phyloP scores from a whole-genome alignment of 2,888 invertebrate genomes.

The Chaetoderma sp. region DNA sequence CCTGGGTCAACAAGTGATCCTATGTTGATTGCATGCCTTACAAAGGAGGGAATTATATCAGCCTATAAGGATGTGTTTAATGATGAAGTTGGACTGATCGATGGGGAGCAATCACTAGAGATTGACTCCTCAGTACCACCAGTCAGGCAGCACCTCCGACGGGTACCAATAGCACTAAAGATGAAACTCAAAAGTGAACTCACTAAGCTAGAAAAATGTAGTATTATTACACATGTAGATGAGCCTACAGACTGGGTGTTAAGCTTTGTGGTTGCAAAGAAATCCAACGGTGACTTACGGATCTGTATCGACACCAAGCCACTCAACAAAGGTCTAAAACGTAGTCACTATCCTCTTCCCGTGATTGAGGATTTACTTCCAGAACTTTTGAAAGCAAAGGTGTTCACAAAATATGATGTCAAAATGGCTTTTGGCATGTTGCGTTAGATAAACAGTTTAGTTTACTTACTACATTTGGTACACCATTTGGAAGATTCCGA shows the following conservation, averaged over 20 bases:
- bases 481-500: constrained; percentile 31
- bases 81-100: too few relatives aligned
- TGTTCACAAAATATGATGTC: constrained; percentile 15
- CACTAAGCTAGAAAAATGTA: not conserved
- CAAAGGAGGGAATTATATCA: too few relatives aligned
- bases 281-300: constrained; percentile 17
- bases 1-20: too few relatives aligned
- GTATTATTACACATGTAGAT: constrained; percentile 12
- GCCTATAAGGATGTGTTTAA: too few relatives aligned
- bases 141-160: not conserved
- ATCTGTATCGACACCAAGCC: constrained; percentile 33
- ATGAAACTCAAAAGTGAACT: not conserved
- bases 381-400: constrained; percentile 4
- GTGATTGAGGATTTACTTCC: constrained; percentile 18
- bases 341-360: constrained; percentile 18
- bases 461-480: constrained; percentile 24
- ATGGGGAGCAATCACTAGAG: too few relatives aligned
- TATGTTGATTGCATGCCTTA: too few relatives aligned
- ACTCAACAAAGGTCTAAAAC: constrained; percentile 23
- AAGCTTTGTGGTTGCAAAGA: constrained; percentile 21
- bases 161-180: not conserved
- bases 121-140: too few relatives aligned
- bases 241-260: constrained; percentile 36
- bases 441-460: constrained; percentile 22
- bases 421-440: constrained; percentile 33